Evolutionary conservation across 2,797 vertebrate genomes (phyloP).

Genomic region (Sylvilagus floridanus): DNA sequence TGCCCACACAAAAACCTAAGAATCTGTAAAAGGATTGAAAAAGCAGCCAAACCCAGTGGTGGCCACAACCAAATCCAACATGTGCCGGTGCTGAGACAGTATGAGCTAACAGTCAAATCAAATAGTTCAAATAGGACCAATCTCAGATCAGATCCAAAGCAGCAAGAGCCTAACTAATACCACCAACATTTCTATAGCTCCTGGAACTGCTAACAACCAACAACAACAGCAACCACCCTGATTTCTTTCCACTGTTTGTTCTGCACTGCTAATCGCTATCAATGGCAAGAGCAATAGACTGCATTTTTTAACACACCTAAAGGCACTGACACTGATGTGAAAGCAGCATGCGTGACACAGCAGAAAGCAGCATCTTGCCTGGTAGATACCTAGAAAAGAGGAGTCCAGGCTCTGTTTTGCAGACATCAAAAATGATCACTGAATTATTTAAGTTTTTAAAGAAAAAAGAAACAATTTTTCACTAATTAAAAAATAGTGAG

Average conservation of each 20-base stretch:
- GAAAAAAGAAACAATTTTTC: not conserved
- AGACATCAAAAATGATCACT: not conserved
- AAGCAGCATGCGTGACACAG: not conserved
- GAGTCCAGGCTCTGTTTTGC: slow-evolving; percentile 2
- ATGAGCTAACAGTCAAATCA: not conserved
- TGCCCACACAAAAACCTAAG: slow-evolving; percentile 30
- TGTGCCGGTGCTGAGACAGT: not conserved
- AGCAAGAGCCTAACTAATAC: not conserved
- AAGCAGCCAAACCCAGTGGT: not conserved
- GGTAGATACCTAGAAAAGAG: not conserved
- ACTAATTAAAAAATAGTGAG: not conserved
- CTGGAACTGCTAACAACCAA: not conserved
- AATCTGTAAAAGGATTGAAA: not conserved
- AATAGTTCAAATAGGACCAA: not conserved
- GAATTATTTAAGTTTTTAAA: not conserved
- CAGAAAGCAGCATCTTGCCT: not conserved
- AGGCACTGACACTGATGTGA: not conserved
- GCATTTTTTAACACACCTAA: not conserved
- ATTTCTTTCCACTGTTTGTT: slow-evolving; percentile 17
- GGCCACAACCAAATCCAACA: not conserved
- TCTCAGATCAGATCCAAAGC: slow-evolving; percentile 29
- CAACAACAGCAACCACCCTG: not conserved
- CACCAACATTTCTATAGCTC: not conserved
- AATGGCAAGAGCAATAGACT: not conserved
- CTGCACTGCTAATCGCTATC: not conserved